phyloP scores from a whole-genome alignment of 2,888 invertebrate genomes.

The Ceramica pisi region DNA sequence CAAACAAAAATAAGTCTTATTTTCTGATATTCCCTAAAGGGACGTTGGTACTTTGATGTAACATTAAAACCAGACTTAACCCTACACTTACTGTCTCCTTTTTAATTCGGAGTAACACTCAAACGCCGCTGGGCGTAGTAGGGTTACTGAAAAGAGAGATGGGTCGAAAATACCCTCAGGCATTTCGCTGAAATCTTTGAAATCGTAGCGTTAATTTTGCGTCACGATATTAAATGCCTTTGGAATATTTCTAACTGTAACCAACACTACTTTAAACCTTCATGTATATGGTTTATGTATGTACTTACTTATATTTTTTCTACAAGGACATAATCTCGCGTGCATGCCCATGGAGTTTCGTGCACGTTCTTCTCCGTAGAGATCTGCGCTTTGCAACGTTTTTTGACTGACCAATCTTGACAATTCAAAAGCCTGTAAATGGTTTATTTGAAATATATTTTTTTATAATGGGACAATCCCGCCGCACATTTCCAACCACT shows the following conservation, averaged over 20 bases:
- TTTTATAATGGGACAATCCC: no score
- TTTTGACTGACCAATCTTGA: no score
- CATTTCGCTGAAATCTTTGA: slow-evolving; percentile 51
- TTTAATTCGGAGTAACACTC: slow-evolving; percentile 56
- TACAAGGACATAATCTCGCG: no score
- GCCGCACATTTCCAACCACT: no score
- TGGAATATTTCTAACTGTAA: background rate
- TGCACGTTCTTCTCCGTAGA: no score
- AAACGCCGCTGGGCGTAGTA: slow-evolving; percentile 60
- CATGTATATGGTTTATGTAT: background rate
- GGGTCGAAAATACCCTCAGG: slow-evolving; percentile 47
- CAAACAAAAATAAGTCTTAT: slow-evolving; percentile 13
- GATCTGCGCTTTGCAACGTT: no score
- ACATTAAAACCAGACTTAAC: slow-evolving; percentile 47
- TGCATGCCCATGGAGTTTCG: no score
- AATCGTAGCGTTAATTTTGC: slow-evolving; percentile 58
- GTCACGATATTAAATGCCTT: slow-evolving; percentile 51
- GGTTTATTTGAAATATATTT: no score
- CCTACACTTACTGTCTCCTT: slow-evolving; percentile 50
- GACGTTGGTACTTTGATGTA: slow-evolving; percentile 26
- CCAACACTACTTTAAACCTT: background rate
- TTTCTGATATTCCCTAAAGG: slow-evolving; percentile 12
- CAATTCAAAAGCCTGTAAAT: no score
- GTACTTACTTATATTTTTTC: background rate
- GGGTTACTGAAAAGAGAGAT: slow-evolving; percentile 45